Conservation (phyloP, 2,113 vertebrate genomes). For the Noctilio leporinus region DNA sequence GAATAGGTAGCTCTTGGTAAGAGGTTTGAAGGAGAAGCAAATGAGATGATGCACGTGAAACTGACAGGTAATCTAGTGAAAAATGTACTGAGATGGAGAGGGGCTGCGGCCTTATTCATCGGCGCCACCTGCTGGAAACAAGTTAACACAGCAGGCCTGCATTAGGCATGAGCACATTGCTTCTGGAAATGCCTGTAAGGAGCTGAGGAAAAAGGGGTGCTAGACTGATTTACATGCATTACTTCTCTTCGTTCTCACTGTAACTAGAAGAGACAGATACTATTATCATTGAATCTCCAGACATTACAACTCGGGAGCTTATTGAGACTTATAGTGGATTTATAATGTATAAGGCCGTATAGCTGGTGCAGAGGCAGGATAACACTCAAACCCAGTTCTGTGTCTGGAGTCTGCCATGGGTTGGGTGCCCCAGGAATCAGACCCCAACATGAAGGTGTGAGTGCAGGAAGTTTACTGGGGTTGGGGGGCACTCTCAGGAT, state of each 20-base stretch:
- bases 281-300: not conserved
- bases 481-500: not conserved
- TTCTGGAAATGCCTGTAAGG: not conserved
- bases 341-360: not conserved
- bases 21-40: not conserved
- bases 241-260: not conserved
- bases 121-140: constrained; percentile 50
- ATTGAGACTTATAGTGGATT: not conserved
- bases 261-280: not conserved
- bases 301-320: not conserved
- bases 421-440: not conserved
- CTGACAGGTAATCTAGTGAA: not conserved
- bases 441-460: not conserved
- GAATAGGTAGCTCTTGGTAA: not conserved
- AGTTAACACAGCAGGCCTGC: not conserved
- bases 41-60: not conserved
- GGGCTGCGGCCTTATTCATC: not conserved
- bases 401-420: not conserved
- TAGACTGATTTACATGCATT: not conserved
- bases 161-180: accelerated
- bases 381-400: not conserved
- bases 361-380: not conserved
- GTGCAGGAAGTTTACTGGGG: not conserved
- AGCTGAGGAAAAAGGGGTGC: not conserved
- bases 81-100: not conserved